Evolutionary conservation across 2,888 invertebrate genomes (phyloP).

Genomic region (Tachystola acroxantha): DNA sequence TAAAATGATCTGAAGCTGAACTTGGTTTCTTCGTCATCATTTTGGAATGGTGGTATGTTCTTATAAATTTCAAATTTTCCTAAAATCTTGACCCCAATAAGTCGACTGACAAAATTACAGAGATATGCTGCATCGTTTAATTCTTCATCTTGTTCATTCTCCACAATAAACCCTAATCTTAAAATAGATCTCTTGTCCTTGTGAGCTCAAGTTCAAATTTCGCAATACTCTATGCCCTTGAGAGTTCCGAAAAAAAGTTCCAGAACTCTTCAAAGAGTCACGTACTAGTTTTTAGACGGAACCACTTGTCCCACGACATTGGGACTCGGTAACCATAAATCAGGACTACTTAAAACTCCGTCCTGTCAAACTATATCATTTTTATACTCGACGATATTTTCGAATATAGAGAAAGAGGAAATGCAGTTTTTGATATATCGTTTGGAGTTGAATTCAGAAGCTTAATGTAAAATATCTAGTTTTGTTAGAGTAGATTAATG

Average conservation of each 20-base stretch:
- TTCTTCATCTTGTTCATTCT: too few species aligned
- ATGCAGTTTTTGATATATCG: not conserved
- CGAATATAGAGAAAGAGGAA: not conserved
- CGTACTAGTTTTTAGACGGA: conserved; percentile 27
- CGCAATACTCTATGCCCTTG: conserved; percentile 37
- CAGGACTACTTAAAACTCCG: conserved; percentile 62
- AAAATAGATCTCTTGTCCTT: conserved; percentile 1
- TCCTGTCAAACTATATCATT: conserved; percentile 18
- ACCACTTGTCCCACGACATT: conserved; percentile 64
- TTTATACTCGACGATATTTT: conserved; percentile 29
- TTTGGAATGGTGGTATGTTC: too few species aligned
- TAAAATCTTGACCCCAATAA: too few species aligned
- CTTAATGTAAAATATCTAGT: too few species aligned
- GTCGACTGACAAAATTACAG: too few species aligned
- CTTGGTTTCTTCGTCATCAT: too few species aligned
- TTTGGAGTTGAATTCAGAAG: too few species aligned
- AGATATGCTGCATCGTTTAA: too few species aligned
- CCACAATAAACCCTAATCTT: too few species aligned
- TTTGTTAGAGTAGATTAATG: too few species aligned
- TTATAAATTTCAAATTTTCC: too few species aligned
- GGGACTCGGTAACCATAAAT: conserved; percentile 55
- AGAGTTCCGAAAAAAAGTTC: conserved; percentile 30
- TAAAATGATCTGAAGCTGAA: too few species aligned
- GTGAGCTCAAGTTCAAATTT: conserved; percentile 25
- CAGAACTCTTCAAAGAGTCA: conserved; percentile 39